Evolutionary conservation across 2,113 vertebrate species (phyloP), one percentile per base, ranked within the genome.

Genomic region (Saccopteryx bilineata): DNA sequence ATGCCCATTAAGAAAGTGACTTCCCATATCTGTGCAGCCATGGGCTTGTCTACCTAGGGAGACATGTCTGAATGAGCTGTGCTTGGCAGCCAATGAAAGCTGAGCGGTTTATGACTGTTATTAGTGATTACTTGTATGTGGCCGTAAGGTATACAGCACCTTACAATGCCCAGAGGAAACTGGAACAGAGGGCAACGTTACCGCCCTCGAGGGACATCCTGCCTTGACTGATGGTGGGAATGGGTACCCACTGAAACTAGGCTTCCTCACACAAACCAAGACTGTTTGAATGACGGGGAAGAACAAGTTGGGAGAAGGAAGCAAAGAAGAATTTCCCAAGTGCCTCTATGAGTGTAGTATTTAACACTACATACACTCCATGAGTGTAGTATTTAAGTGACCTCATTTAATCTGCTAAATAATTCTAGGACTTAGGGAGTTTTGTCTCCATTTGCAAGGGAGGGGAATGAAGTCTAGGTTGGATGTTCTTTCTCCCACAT

Each of bases 1-100:
- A 92, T 75, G 82, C 87, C 72, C 68, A 79, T 69, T 94, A 95
- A 92, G 81, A 97, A 95, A 96, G 96, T 89, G 39, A 96, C 90
- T 97, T 94, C 78, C 88, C 92, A 24, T 76, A 79, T 87, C 91
- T 85, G 63, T 85, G 61, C 86, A 96, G 91, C 54, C 82, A 63
- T 3, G 19, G 89, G 60, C 87, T 95, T 96, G 87, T 82, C 81
- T 71, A 83, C 85, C 81, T 61, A 31, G 52, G 79, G 61, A 95
- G 79, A 93, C 65, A 0, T 94, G 86, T 95, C 79, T 83, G 96
- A 96, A 95, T 91, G 48, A 0, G 74, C 78, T 71, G 31, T 23
- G 69, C 78, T 87, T 92, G 95, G 94, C 17, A 7, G 68, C 39
- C 39, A 94, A 93, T 87, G 63, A 97, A 96, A 65, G 33, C 85